Evolutionary conservation across 1,140 invertebrate genomes (phyloP), one percentile per base, ranked within the genome.

Genomic region (Whitmania pigra): DNA sequence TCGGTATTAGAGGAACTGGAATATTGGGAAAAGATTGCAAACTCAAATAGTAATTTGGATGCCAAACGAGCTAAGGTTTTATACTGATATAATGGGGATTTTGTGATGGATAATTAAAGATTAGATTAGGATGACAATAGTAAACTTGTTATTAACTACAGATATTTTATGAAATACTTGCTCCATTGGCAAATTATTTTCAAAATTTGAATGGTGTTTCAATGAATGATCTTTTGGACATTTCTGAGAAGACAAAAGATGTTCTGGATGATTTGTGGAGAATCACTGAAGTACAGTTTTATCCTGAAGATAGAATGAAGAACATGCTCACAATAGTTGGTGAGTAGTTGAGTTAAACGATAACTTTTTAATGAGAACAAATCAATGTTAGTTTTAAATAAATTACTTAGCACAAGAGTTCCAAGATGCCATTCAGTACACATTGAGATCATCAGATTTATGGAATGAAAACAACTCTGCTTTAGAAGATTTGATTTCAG

Each of bases 231-330:
- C 22, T 63, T 22, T 31, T 63, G 22, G 57, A 18, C 22, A 31
- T 63, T 22, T 22, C 22, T 22, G 57, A 63, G 18, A 31, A 25
- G 22, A 31, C 29, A 25, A 22, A 31, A n/a, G 15, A 63, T 31
- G 57, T 63, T 22, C 29, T 63, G 57, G 57, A 63, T 63, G 57
- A 63, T 63, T 22, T 31, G 57, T 63, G 57, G 57, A 63, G 57
- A 18, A 31, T 18, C 11, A 31, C 29, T 63, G 57, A 63, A 22
- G 57, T 22, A 31, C 1, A 63, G 11, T 25, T 63, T 22, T 63
- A 63, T 31, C 22, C 57, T 22, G 57, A 63, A 31, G 57, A 63
- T 22, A 63, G 57, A 31, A 63, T 63, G 57, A 63, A 31, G 57
- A n/a, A 63, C 57, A 63, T 63, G 57, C 57, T 63, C 11, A 13